Evolutionary conservation across 1,140 invertebrate genomes (phyloP).

Genomic region (Sycophaga agraensis): DNA sequence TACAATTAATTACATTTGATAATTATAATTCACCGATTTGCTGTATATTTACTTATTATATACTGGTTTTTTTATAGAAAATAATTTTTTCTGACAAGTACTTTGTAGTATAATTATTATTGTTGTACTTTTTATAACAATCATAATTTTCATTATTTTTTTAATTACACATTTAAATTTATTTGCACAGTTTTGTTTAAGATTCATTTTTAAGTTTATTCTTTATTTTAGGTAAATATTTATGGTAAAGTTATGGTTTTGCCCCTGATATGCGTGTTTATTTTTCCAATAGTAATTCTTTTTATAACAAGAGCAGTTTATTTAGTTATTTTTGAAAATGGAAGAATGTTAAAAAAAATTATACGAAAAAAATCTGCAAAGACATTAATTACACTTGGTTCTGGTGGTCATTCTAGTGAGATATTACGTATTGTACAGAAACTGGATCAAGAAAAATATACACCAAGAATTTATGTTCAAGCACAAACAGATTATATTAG

Average conservation of each 20-base stretch:
- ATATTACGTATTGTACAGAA: conserved; percentile 73
- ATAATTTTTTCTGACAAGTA: too few relatives aligned
- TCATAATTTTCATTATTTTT: too few relatives aligned
- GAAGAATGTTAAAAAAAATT: conserved; percentile 15
- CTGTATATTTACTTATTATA: too few relatives aligned
- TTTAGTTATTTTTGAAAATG: conserved; percentile 35
- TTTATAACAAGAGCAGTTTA: conserved; percentile 31
- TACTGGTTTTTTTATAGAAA: too few relatives aligned
- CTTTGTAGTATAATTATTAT: too few relatives aligned
- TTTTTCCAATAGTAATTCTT: conserved; percentile 21
- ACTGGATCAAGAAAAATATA: conserved; percentile 64
- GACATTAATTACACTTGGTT: conserved; percentile 63
- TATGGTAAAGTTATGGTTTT: conserved; percentile 18
- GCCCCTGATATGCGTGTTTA: conserved; percentile 20
- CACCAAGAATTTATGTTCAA: conserved; percentile 75
- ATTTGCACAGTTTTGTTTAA: not conserved
- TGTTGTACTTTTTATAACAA: not conserved
- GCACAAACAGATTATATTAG: conserved; percentile 80
- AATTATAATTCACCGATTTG: too few relatives aligned
- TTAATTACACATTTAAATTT: too few relatives aligned
- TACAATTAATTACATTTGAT: too few relatives aligned
- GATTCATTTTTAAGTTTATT: not conserved
- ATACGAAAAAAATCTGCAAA: conserved; percentile 32
- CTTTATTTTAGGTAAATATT: conserved; percentile 11
- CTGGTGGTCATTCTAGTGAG: conserved; percentile 85